phyloP scores from a whole-genome alignment of 2,797 vertebrate species.

The Cirrhinus molitorella region DNA sequence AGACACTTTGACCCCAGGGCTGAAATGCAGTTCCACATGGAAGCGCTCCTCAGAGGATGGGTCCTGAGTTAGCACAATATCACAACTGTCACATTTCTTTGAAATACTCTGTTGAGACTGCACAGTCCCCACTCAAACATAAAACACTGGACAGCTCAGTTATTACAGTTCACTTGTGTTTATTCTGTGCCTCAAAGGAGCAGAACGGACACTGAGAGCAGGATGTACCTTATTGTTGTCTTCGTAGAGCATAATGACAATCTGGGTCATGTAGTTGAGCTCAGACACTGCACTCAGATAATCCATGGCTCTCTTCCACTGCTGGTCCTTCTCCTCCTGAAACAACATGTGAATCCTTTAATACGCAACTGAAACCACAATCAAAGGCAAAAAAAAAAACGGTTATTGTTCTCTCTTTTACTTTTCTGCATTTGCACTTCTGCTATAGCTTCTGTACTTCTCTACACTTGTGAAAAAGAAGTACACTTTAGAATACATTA shows the following conservation, averaged over 20 bases:
- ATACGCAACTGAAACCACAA: not conserved
- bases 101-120: conserved; percentile 13
- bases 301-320: conserved; percentile 98
- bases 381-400: not conserved
- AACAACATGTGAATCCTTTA: conserved; percentile 11
- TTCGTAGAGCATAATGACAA: conserved; percentile 99
- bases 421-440: not conserved
- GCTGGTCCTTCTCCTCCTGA: conserved; percentile 94
- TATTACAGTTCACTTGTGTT: conserved; percentile 14
- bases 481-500: not conserved
- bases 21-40: conserved; percentile 98
- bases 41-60: conserved; percentile 94
- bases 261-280: conserved; percentile 99
- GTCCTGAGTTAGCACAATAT: conserved; percentile 77
- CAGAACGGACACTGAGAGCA: not conserved
- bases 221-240: conserved; percentile 95
- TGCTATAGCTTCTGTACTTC: not conserved
- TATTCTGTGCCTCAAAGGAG: conserved; percentile 22
- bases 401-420: not conserved
- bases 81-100: conserved; percentile 15
- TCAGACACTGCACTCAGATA: conserved; percentile 97
- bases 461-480: not conserved
- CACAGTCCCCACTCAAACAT: not conserved
- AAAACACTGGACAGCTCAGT: not conserved
- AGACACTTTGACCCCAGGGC: conserved; percentile 93